A percentile compares a stretch with the other conserved stretches of the same genome.
Evolutionary conservation across 1,140 invertebrate genomes (phyloP).

Genomic region (Drosophila lacertosa): DNA sequence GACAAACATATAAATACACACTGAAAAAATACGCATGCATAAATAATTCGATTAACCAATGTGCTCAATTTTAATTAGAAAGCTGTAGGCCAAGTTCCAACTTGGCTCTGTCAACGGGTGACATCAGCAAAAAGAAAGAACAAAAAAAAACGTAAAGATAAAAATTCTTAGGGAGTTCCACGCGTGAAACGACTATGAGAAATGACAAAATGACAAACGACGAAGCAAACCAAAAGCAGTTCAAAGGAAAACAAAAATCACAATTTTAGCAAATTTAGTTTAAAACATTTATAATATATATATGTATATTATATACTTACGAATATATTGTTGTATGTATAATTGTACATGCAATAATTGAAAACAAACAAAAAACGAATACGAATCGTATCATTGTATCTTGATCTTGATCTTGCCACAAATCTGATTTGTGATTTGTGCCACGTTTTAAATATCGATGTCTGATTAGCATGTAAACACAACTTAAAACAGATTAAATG

Average conservation of each 20-base stretch:
- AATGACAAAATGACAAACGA: conserved; percentile 59
- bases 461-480: conserved; percentile 78
- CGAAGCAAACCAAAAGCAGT: conserved; percentile 81
- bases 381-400: conserved; percentile 80
- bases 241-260: conserved; percentile 69
- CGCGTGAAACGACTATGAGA: neutral
- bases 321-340: conserved; percentile 24
- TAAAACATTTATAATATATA: conserved; percentile 76
- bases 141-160: neutral
- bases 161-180: conserved; percentile 24
- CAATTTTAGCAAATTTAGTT: conserved; percentile 81
- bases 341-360: conserved; percentile 38
- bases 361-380: conserved; percentile 47
- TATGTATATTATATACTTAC: conserved; percentile 59
- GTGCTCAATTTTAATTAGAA: conserved; percentile 62
- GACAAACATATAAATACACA: conserved; percentile 33
- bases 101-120: conserved; percentile 48
- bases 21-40: conserved; percentile 18
- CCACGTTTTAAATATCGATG: conserved; percentile 82
- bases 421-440: conserved; percentile 81
- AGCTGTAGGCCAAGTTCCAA: conserved; percentile 29
- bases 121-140: conserved; percentile 44
- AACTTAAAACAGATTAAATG: conserved; percentile 51
- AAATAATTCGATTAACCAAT: conserved; percentile 48
- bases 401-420: conserved; percentile 80